Evolutionary conservation across 2,797 vertebrate genomes (phyloP).

Genomic region (Uromys caudimaculatus): DNA sequence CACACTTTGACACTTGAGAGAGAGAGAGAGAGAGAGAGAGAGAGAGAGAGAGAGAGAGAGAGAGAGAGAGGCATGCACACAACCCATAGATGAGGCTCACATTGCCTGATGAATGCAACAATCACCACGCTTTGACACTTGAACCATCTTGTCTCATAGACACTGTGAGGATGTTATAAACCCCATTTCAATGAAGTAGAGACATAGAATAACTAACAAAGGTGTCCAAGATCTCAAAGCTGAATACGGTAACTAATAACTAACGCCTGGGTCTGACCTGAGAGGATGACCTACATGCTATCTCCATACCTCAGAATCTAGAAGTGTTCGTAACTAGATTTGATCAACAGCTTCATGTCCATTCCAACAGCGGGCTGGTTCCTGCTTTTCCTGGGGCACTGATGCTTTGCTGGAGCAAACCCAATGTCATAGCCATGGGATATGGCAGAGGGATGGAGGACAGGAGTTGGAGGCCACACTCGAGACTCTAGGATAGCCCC

Average conservation of each 20-base stretch:
- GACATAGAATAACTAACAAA: background rate
- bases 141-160: background rate
- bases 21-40: too few relatives aligned
- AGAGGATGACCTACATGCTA: background rate
- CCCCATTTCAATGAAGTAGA: background rate
- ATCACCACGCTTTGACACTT: background rate
- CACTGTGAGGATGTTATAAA: background rate
- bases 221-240: background rate
- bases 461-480: background rate
- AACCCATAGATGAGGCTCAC: background rate
- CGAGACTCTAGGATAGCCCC: background rate
- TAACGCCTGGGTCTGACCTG: background rate
- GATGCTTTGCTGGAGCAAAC: background rate
- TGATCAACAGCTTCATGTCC: background rate
- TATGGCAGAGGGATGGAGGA: background rate
- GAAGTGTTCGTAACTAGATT: background rate
- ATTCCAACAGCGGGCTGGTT: background rate
- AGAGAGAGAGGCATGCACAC: too few relatives aligned
- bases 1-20: background rate
- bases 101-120: background rate
- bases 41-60: too few relatives aligned
- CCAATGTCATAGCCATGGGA: background rate
- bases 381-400: background rate
- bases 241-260: background rate
- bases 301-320: background rate